Evolutionary conservation across 2,888 invertebrate species (phyloP), one percentile per base, ranked within the genome.

Genomic region (Harpagoxenus sublaevis): DNA sequence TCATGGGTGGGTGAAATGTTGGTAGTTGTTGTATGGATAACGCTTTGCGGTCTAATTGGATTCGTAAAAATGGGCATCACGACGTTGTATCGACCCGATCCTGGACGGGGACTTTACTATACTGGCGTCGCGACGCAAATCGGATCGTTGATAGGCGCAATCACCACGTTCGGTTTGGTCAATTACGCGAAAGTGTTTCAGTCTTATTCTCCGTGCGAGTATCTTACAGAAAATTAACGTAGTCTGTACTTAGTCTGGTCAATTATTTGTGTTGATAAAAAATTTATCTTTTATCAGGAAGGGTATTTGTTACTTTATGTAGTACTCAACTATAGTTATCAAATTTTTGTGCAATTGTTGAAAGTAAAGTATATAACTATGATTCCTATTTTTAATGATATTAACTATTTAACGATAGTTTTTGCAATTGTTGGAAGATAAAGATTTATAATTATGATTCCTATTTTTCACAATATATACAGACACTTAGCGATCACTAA

Each of bases 31-130:
- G 94, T 96, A 12, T 98, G 98, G 97, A 97, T 98, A 87, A 70
- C 96, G 65, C 96, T 97, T 63, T 95, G 96, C 48, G 97, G 97
- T 51, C 93, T 97, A 39, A 96, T 97, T 89, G 97, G 98, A 89
- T 98, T 97, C 94, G 96, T 97, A 35, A 98, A 98, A 95, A 97
- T 98, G 94, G 97, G 97, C 93, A 97, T 98, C 89, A 98, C 97
- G 86, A 97, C 97, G 2, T 96, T 97, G 90, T 97, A 98, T 95
- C 96, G 98, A 57, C 95, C 95, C 23, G 97, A 97, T 90, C 98
- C 98, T 39, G 97, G 97, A 86, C 96, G 96, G 83, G 98, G 97
- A 68, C 96, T 98, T 92, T 97, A 98, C 86, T 97, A 97, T 95
- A 97, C 97, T 92, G 98, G 98, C 63, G 97, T 96, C 10, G 96